These are phyloP conservation scores for Nycticryphes semicollaris DNA, from an alignment of 2,113 vertebrate genomes.

Conservation along the genomic window DNA sequence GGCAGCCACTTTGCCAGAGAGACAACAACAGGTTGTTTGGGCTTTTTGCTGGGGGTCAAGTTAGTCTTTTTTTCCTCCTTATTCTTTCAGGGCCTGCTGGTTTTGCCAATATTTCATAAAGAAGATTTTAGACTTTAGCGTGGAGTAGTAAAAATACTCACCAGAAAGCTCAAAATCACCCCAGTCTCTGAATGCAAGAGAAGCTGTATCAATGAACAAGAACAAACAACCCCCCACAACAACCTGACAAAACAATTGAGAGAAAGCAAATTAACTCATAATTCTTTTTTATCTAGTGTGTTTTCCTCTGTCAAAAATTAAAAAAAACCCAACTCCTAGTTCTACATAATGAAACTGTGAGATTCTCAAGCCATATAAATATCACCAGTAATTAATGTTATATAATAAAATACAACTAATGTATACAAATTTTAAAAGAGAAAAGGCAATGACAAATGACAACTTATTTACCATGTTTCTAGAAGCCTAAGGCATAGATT, in stretches of 20 bases:
- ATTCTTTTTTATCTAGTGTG: neutral
- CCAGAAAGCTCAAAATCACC: neutral
- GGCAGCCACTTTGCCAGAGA: neutral
- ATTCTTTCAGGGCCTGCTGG: neutral
- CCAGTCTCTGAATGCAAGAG: neutral
- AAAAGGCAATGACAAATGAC: neutral
- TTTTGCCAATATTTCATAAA: neutral
- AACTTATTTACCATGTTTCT: neutral
- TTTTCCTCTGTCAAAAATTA: neutral
- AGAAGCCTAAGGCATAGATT: neutral
- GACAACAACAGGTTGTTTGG: neutral
- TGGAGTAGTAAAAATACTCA: neutral
- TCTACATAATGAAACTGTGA: neutral
- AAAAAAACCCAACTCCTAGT: neutral
- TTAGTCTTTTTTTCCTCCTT: neutral
- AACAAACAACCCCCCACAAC: rapidly evolving
- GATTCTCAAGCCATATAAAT: neutral
- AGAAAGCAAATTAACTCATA: neutral
- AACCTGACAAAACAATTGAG: neutral
- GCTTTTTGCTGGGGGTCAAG: rapidly evolving
- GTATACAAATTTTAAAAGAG: neutral
- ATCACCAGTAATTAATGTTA: neutral
- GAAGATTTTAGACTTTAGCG: neutral
- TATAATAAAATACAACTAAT: neutral
- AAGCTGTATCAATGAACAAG: neutral